Evolutionary conservation across 2,113 vertebrate species (phyloP), one percentile per base, ranked within the genome.

Genomic region (Corynorhinus townsendii): DNA sequence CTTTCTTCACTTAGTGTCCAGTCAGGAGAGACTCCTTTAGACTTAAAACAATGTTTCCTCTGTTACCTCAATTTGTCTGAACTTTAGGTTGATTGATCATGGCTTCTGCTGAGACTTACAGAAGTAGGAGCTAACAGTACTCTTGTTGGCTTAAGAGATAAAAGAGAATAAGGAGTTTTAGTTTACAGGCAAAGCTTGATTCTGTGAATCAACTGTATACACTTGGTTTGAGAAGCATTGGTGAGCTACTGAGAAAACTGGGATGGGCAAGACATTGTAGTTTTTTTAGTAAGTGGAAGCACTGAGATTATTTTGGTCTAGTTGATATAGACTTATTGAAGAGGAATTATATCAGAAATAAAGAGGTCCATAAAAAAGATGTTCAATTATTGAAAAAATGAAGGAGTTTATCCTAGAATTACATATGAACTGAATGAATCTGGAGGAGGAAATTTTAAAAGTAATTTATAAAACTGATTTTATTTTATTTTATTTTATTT

Each of bases 291-390:
- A 54, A 69, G 15, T 30, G 2, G 66, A 84, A 92, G 15, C 5
- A 20, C 16, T 56, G 76, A 77, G 26, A 56, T 94, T 89, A 40
- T 82, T 86, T 96, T 93, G n/a, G 4, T 82, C 33, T 89, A 86
- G 3, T 56, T 88, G 72, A 49, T 68, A 86, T 1, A 76, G 64
- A 80, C 19, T 88, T 84, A 76, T 6, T 54, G 35, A 54, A 94
- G 30, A 28, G 14, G 49, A 75, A 66, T 72, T 47, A 33, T 59
- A 91, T 75, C 26, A 84, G 33, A 80, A 59, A 84, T 62, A 89
- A 91, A 80, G 26, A 90, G 35, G 43, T 81, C 54, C 56, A 66
- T 73, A 88, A 86, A 91, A 80, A 16, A 91, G 17, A n/a, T 88
- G 33, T 68, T 82, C 89, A 88, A 73, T 54, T 82, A 91, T 73